Evolutionary conservation across 37 sponge, comb jelly and placozoan species (phyloP).

Genomic region (Trichoplax adhaerens): DNA sequence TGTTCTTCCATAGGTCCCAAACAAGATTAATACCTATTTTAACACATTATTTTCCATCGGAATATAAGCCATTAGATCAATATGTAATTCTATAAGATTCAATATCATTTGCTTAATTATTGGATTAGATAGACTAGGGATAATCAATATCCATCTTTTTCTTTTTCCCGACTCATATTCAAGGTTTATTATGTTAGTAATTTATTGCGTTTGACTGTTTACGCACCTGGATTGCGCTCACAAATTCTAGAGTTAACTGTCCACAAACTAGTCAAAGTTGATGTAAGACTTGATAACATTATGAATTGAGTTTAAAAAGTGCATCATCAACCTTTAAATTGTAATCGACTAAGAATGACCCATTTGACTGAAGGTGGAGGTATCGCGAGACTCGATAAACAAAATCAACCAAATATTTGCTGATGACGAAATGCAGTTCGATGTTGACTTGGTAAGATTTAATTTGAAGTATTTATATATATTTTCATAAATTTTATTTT

Average conservation of each 20-base stretch:
- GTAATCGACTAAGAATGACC: background rate
- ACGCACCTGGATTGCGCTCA: conserved; percentile 30
- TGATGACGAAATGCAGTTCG: conserved; percentile 11
- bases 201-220: conserved; percentile 22
- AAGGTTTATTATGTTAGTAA: conserved; percentile 51
- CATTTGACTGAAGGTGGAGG: conserved; percentile 18
- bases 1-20: too few relatives aligned
- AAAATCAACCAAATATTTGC: conserved; percentile 6
- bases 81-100: conserved; percentile 5
- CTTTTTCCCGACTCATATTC: background rate
- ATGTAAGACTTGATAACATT: conserved; percentile 22
- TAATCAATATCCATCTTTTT: background rate
- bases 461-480: background rate
- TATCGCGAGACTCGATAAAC: conserved; percentile 6
- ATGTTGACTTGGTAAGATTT: conserved; percentile 10
- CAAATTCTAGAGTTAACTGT: conserved; percentile 28
- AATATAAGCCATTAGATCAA: background rate
- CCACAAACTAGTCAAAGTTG: conserved; percentile 37
- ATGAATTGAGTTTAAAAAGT: background rate
- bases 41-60: background rate
- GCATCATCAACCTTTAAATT: background rate
- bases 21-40: background rate
- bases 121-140: too few relatives aligned
- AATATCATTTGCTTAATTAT: too few relatives aligned
- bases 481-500: too few relatives aligned